These are phyloP conservation scores for Aphis gossypii DNA, from an alignment of 1,140 invertebrate genomes.

Conservation along the genomic window DNA sequence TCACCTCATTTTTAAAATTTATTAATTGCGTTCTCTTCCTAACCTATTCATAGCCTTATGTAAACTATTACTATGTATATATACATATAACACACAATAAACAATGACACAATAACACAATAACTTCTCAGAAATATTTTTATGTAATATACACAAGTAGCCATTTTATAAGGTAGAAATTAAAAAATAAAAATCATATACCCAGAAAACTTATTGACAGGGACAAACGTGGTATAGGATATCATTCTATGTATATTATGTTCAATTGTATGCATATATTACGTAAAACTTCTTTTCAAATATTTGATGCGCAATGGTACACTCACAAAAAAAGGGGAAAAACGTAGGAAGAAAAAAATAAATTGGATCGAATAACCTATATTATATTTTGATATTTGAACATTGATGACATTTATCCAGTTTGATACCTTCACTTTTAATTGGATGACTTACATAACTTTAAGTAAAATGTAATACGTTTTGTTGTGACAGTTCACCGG, in stretches of 20 bases:
- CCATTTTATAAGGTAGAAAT: background rate
- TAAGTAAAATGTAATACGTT: background rate
- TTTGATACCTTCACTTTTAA: slow-evolving; percentile 34
- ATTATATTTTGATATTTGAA: slow-evolving; percentile 34
- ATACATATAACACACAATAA: background rate
- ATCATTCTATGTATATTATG: background rate
- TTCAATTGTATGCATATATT: background rate
- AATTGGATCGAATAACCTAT: background rate
- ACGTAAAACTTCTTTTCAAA: slow-evolving; percentile 12
- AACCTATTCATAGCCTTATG: background rate
- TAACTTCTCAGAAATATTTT: background rate
- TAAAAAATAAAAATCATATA: background rate
- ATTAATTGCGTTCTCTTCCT: background rate
- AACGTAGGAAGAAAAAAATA: background rate
- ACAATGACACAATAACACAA: too few species aligned
- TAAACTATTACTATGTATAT: background rate
- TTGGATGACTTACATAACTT: background rate
- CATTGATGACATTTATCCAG: slow-evolving; percentile 23
- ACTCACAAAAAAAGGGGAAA: background rate
- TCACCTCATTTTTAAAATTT: background rate
- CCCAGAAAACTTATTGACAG: background rate
- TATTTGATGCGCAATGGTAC: background rate
- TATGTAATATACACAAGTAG: background rate
- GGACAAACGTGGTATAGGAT: background rate
- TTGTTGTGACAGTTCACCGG: background rate